Conservation (phyloP, 2,888 invertebrate species). For the Mesoligia furuncula region DNA sequence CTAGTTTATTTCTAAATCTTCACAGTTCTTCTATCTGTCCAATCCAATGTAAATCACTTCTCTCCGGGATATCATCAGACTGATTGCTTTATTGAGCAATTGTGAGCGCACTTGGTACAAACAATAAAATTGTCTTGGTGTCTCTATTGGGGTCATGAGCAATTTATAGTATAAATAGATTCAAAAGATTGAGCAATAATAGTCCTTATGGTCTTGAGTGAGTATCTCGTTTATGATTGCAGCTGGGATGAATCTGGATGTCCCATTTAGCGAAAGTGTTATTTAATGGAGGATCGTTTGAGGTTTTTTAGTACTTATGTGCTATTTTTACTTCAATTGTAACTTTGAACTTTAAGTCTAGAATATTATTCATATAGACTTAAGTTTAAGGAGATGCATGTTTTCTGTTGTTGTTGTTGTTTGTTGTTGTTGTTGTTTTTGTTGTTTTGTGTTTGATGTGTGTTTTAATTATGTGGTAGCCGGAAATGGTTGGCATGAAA, state of each 20-base stretch:
- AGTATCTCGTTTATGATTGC: slow-evolving; percentile 7
- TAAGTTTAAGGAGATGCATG: no score
- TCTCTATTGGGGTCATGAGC: slow-evolving; percentile 75
- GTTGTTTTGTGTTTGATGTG: no score
- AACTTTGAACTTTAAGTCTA: background rate
- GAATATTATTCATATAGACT: background rate
- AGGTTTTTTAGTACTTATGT: slow-evolving; percentile 10
- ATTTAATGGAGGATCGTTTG: slow-evolving; percentile 1
- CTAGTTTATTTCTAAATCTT: slow-evolving; percentile 14
- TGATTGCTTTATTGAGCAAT: slow-evolving; percentile 74
- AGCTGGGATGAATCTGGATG: slow-evolving; percentile 15
- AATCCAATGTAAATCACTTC: slow-evolving; percentile 56
- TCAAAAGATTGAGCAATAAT: slow-evolving; percentile 24
- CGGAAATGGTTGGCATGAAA: background rate
- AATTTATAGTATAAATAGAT: slow-evolving; percentile 61
- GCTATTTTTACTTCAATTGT: background rate
- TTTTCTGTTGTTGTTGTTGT: no score
- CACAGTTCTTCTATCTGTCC: background rate
- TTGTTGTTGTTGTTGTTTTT: no score
- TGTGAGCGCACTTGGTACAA: slow-evolving; percentile 56
- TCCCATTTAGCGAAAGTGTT: slow-evolving; percentile 42
- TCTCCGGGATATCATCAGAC: slow-evolving; percentile 50
- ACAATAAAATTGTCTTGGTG: slow-evolving; percentile 70
- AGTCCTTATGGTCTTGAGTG: slow-evolving; percentile 26
- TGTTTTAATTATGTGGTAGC: background rate